phyloP scores from a whole-genome alignment of 2,888 invertebrate genomes.

The Amblyjoppa proteus region DNA sequence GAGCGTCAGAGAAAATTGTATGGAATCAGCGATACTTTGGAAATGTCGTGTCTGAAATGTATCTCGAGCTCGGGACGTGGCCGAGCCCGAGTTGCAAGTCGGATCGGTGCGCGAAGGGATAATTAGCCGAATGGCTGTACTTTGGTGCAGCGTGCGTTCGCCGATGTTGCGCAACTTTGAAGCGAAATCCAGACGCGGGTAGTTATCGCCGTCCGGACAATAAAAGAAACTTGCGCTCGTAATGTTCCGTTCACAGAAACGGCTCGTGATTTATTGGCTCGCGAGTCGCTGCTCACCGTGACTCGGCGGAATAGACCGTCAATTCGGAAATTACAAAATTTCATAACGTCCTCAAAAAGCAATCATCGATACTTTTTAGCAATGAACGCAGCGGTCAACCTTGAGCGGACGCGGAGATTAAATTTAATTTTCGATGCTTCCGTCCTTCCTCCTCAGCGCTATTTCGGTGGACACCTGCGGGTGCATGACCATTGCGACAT shows the following conservation, averaged over 20 bases:
- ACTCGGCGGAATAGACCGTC: background rate
- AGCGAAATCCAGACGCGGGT: conserved; percentile 14
- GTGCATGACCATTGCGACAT: background rate
- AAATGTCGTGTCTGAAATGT: background rate
- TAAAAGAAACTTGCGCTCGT: background rate
- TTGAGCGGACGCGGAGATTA: background rate
- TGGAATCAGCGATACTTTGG: background rate
- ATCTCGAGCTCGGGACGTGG: background rate
- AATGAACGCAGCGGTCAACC: background rate
- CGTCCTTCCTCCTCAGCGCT: background rate
- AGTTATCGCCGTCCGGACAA: conserved; percentile 1
- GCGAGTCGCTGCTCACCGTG: background rate
- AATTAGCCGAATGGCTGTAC: conserved; percentile 47
- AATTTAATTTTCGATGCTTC: background rate
- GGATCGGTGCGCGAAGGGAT: background rate
- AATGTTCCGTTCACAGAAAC: background rate
- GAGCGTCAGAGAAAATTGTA: background rate
- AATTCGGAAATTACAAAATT: background rate
- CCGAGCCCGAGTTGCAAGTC: background rate
- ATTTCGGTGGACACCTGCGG: background rate
- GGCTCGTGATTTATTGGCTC: background rate
- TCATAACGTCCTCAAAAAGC: background rate
- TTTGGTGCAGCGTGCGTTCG: conserved; percentile 34
- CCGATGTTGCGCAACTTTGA: conserved; percentile 45
- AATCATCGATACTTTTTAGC: background rate